Evolutionary conservation across 92 coral and sea anemone genomes (phyloP).

Genomic region (Siderastrea siderea): DNA sequence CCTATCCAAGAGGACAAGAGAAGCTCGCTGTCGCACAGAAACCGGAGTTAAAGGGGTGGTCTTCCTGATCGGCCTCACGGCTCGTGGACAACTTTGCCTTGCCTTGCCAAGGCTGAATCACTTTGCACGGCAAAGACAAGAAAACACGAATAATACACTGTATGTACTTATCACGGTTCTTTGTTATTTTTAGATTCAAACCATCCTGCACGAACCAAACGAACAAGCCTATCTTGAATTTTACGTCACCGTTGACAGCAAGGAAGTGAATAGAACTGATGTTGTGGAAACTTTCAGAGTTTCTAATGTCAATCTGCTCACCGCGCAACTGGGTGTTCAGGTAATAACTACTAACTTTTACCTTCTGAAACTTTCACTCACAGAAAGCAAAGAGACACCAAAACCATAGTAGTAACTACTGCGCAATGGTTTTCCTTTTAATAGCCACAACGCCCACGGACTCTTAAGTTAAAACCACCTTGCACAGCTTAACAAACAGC

Average conservation of each 20-base stretch:
- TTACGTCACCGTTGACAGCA: conserved; percentile 65
- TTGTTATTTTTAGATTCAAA: conserved; percentile 65
- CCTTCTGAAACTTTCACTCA: neutral
- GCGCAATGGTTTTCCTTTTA: neutral
- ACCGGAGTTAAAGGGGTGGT: no score
- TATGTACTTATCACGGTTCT: neutral
- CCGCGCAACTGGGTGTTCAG: conserved; percentile 66
- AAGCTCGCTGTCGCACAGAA: no score
- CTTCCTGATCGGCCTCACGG: neutral
- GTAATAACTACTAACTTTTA: conserved; percentile 42
- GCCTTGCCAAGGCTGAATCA: neutral
- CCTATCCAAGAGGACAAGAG: no score
- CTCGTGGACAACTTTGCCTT: neutral
- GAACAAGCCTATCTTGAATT: conserved; percentile 79
- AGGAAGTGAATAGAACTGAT: conserved; percentile 50
- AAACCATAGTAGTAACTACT: neutral
- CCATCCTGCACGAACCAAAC: conserved; percentile 69
- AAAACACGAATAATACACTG: neutral
- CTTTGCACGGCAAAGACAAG: neutral
- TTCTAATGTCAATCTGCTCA: conserved; percentile 46
- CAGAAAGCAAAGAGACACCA: neutral
- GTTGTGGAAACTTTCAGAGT: conserved; percentile 77
- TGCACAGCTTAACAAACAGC: neutral
- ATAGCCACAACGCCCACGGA: neutral
- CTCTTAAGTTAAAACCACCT: neutral